Percentiles rank a stretch among this genome's conserved stretches.
phyloP scores from a whole-genome alignment of 2,113 vertebrate genomes.

The Nyctereutes procyonoides region DNA sequence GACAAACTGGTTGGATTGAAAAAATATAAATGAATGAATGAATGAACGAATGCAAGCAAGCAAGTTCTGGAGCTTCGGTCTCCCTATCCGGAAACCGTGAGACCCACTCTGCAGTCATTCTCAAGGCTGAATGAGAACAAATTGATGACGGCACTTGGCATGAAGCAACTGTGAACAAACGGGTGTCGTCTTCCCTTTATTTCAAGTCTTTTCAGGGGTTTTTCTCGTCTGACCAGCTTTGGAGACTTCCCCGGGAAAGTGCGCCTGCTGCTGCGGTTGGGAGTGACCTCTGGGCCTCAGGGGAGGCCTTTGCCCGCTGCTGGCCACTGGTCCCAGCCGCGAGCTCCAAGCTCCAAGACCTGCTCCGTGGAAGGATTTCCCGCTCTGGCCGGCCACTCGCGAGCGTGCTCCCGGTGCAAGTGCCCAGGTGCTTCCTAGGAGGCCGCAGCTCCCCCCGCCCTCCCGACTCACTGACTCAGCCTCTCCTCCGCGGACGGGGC shows the following conservation, averaged over 20 bases:
- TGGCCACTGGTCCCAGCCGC: background rate
- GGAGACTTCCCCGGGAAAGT: background rate
- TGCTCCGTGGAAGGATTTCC: background rate
- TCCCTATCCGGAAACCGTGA: background rate
- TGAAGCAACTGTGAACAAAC: background rate
- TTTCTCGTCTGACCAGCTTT: background rate
- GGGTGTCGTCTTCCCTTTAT: background rate
- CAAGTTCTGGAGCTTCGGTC: background rate
- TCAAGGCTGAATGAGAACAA: background rate
- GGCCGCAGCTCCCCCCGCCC: background rate
- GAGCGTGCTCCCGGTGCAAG: too few species aligned
- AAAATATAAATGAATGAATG: background rate
- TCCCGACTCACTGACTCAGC: background rate
- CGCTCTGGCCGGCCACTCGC: background rate
- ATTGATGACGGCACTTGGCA: background rate
- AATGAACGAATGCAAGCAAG: too few species aligned
- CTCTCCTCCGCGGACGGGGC: background rate
- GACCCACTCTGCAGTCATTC: rapidly evolving
- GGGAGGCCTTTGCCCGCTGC: background rate
- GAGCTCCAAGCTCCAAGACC: too few species aligned
- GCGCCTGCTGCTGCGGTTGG: too few species aligned
- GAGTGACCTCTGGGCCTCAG: background rate
- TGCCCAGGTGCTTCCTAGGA: background rate
- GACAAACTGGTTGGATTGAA: background rate
- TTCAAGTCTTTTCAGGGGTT: conserved; percentile 36